Percentiles rank a stretch among this genome's conserved stretches.
Evolutionary conservation across 1,140 invertebrate species (phyloP).

Genomic region (Dendroctonus ponderosae): DNA sequence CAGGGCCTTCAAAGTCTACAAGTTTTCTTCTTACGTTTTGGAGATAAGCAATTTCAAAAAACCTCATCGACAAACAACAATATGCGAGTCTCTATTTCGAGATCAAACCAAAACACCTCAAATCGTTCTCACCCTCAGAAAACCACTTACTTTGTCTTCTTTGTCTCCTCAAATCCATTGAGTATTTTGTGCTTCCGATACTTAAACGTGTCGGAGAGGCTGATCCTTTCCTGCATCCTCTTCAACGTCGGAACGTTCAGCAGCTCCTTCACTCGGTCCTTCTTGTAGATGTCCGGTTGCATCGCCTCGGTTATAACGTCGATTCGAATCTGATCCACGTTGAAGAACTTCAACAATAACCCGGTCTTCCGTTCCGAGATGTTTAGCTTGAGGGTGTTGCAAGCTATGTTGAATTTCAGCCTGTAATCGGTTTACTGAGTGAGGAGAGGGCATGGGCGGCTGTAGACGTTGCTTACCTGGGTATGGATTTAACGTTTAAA

Average conservation of each 20-base stretch:
- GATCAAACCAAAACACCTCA: no score
- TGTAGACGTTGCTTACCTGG: slow-evolving; percentile 34
- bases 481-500: slow-evolving; percentile 42
- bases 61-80: no score
- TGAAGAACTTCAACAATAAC: slow-evolving; percentile 66
- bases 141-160: slow-evolving; percentile 34
- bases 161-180: slow-evolving; percentile 14
- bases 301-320: slow-evolving; percentile 33
- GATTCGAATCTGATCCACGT: slow-evolving; percentile 48
- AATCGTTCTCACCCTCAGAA: neutral
- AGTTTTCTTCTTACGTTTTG: no score
- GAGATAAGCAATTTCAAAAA: no score
- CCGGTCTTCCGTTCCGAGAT: slow-evolving; percentile 73
- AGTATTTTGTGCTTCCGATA: slow-evolving; percentile 29
- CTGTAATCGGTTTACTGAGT: slow-evolving; percentile 51
- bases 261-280: slow-evolving; percentile 23
- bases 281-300: slow-evolving; percentile 27
- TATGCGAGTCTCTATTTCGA: no score
- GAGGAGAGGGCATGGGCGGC: slow-evolving; percentile 12
- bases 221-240: slow-evolving; percentile 27
- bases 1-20: no score
- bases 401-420: slow-evolving; percentile 73
- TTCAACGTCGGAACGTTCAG: slow-evolving; percentile 26
- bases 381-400: slow-evolving; percentile 74
- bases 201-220: slow-evolving; percentile 29